Base-by-base conservation (phyloP, 2,797 vertebrate genomes). In the Peromyscus eremicus region DNA sequence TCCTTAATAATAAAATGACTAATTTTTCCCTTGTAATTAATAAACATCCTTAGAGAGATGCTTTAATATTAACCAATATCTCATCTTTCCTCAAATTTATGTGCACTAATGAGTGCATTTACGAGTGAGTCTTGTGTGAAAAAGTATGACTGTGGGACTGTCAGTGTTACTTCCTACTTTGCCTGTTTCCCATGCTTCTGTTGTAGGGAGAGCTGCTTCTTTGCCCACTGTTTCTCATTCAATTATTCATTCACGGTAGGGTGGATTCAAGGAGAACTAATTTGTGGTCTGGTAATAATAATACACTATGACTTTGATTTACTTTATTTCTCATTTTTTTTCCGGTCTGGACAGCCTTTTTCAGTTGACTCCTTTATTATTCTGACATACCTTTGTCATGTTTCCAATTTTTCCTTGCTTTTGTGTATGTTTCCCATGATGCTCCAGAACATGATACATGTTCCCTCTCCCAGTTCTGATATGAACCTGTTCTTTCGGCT, bases 371-470 rank as follows among this genome's bases (percentile, higher is more conserved):
- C 5, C 34, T 66, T 10, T 64, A 19, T 88, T 29, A 57, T 77
- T 37, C 2, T 0, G 16, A 13, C 23, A 40, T 14, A 2, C 0
- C 6, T 1, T 11, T n/a, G n/a, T 62, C 4, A 2, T 76, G 76
- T 37, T 29, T 85, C 76, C 1, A 89, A 16, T 29, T 5, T 3
- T 82, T 76, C 12, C 7, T 6, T 73, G n/a, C 13, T 19, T 34
- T 21, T 82, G 12, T 46, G 49, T 23, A 2, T 75, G 8, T 27
- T 70, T 92, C 5, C 27, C 5, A 25, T 43, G 40, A 66, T 11
- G 13, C 1, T 52, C 23, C 16, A 34, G 12, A 4, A 6, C 14
- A 11, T n/a, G 32, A 4, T 66, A 3, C 37, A 13, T 49, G 71
- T 7, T 80, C 1, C 16, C 10, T 32, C 1, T 66, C 5, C 7